Evolutionary conservation across 1,140 invertebrate species (phyloP).

Genomic region (Sarcophaga peregrina): DNA sequence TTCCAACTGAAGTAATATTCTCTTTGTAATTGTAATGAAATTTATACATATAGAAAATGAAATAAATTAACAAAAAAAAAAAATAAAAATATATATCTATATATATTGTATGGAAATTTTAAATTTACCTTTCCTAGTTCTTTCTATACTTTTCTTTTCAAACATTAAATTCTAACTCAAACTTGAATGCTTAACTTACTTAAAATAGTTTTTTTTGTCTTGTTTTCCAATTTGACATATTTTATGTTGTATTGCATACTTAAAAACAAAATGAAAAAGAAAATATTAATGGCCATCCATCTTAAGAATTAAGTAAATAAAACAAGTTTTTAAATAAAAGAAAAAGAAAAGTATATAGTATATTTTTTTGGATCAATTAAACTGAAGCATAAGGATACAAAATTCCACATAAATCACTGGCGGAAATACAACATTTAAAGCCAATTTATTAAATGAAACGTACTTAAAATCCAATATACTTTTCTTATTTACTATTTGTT

Average conservation of each 20-base stretch:
- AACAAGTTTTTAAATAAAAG: not conserved
- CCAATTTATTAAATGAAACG: not conserved
- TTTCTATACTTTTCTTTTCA: no score
- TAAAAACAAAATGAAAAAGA: slow-evolving; percentile 1
- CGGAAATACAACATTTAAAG: no score
- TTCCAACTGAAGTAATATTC: not conserved
- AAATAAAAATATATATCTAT: no score
- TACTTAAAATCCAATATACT: not conserved
- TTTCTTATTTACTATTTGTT: not conserved
- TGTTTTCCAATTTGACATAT: not conserved
- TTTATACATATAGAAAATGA: slow-evolving; percentile 7
- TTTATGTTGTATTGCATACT: not conserved
- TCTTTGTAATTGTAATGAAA: slow-evolving; percentile 32
- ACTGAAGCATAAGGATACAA: not conserved
- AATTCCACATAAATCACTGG: not conserved
- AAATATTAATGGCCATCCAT: slow-evolving; percentile 28
- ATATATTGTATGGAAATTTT: no score
- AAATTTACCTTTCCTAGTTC: no score
- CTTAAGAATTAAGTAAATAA: slow-evolving; percentile 27
- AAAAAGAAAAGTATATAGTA: not conserved
- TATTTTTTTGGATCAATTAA: slow-evolving; percentile 30
- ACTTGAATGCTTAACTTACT: not conserved
- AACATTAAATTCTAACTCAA: no score
- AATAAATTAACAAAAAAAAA: slow-evolving; percentile 15
- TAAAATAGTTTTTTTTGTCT: not conserved